A percentile compares a stretch with the other conserved stretches of the same genome.
Conservation (phyloP, 1,140 invertebrate genomes). For the Pogonomyrmex californicus region DNA sequence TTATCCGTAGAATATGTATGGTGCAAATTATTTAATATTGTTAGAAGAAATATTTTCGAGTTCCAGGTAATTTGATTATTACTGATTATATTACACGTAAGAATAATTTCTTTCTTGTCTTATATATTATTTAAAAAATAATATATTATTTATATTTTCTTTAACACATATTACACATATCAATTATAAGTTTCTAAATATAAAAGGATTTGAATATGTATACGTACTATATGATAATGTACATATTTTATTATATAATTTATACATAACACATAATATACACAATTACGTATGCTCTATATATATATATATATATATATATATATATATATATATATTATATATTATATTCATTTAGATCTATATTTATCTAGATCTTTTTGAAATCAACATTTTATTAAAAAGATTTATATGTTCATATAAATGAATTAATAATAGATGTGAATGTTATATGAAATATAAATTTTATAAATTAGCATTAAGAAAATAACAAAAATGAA, state of each 20-base stretch:
- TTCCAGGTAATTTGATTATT: constrained; percentile 13
- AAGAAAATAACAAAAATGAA: constrained; percentile 5
- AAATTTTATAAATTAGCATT: constrained; percentile 4
- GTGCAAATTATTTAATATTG: constrained; percentile 10
- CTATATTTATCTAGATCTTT: not conserved
- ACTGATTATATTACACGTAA: not conserved
- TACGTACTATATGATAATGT: not conserved
- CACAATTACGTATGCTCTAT: not conserved
- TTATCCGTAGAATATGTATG: not conserved
- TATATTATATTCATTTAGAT: not conserved
- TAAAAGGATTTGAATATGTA: not conserved
- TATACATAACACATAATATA: not conserved
- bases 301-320: not conserved
- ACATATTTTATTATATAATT: not conserved
- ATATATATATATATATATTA: not conserved
- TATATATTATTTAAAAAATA: not conserved
- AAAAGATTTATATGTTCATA: not conserved
- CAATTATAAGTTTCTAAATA: not conserved
- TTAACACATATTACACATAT: not conserved
- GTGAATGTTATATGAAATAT: not conserved
- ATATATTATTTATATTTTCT: not conserved
- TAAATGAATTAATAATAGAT: not conserved
- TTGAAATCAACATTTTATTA: not conserved
- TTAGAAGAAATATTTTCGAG: not conserved
- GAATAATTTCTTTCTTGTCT: not conserved